These are phyloP conservation scores for Coregonus clupeaformis DNA, from an alignment of 2,113 vertebrate genomes.

Conservation along the genomic window DNA sequence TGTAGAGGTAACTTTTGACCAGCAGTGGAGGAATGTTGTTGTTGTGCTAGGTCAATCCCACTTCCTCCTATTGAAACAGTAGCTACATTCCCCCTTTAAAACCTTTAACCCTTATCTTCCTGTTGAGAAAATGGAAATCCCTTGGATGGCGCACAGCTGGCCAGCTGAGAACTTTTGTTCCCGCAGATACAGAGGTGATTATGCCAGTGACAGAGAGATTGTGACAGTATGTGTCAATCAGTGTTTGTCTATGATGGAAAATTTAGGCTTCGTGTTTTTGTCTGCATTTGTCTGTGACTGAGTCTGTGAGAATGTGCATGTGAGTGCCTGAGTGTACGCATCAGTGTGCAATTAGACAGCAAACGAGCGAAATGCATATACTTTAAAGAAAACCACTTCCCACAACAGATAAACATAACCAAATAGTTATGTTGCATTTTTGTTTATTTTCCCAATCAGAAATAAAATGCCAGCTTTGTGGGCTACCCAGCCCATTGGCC, in stretches of 20 bases:
- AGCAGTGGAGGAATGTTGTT: not conserved
- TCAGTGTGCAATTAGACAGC: not conserved
- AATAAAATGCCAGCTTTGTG: not conserved
- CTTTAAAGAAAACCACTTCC: not conserved
- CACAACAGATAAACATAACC: not conserved
- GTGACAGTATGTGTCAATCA: not conserved
- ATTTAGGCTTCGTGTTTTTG: not conserved
- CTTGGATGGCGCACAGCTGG: constrained; percentile 1
- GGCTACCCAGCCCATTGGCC: not conserved
- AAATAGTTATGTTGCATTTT: not conserved
- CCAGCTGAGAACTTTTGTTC: constrained; percentile 1
- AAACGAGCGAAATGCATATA: not conserved
- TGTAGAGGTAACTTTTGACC: not conserved
- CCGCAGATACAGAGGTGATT: not conserved
- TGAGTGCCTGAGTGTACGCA: not conserved
- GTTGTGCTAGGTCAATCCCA: not conserved
- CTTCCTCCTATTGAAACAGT: constrained; percentile 3
- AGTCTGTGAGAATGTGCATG: not conserved
- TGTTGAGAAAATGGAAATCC: constrained; percentile 1
- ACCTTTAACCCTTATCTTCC: not conserved
- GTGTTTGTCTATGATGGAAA: not conserved
- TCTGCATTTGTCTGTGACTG: not conserved
- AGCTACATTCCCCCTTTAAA: not conserved
- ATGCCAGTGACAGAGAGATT: not conserved
- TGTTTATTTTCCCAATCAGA: not conserved